Conservation (phyloP, 2,888 invertebrate genomes). For the Dicyrtomina minuta region DNA sequence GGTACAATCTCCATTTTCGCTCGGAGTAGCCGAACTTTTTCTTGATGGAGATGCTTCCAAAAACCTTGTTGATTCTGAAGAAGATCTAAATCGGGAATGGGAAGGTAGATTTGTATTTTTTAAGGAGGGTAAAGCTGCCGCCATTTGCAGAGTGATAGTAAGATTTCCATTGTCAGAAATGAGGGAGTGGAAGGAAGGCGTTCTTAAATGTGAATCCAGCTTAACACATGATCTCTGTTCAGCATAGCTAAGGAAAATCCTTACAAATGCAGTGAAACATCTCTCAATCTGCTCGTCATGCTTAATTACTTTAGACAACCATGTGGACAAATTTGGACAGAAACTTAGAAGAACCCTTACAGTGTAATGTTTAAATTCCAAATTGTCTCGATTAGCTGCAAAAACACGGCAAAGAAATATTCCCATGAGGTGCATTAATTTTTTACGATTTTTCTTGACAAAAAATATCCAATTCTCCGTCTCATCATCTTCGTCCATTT, state of each 20-base stretch:
- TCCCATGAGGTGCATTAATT: constrained; percentile 47
- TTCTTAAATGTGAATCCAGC: constrained; percentile 21
- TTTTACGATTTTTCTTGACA: constrained; percentile 48
- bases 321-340: constrained; percentile 40
- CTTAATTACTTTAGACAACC: constrained; percentile 50
- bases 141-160: constrained; percentile 22
- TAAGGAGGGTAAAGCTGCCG: background rate
- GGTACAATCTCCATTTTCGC: background rate
- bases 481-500: constrained; percentile 44
- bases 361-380: constrained; percentile 45
- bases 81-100: background rate
- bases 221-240: background rate
- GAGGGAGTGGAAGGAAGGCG: constrained; percentile 45
- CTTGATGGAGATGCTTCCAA: background rate
- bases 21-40: background rate
- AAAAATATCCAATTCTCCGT: constrained; percentile 49
- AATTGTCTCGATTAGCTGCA: constrained; percentile 43
- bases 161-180: constrained; percentile 40
- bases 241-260: constrained; percentile 48
- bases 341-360: constrained; percentile 38
- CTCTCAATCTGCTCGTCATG: constrained; percentile 47
- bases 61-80: background rate
- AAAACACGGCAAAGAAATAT: constrained; percentile 47
- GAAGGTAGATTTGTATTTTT: background rate
- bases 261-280: constrained; percentile 51